phyloP scores from a whole-genome alignment of 2,888 invertebrate genomes.

The Schizaphis graminum region DNA sequence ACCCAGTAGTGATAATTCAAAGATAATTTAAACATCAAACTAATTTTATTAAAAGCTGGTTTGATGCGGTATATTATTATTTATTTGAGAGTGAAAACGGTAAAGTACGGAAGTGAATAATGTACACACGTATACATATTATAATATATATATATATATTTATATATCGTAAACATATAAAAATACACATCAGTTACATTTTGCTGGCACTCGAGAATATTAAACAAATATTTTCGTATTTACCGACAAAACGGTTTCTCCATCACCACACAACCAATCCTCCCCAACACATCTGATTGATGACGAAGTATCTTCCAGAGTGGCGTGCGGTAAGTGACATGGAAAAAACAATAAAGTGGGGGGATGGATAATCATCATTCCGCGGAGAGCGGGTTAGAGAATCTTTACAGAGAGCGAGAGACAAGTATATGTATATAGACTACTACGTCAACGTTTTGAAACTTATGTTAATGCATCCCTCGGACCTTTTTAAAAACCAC shows the following conservation, averaged over 20 bases:
- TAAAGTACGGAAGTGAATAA: not conserved
- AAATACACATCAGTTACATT: not conserved
- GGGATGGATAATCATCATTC: not conserved
- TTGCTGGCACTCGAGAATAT: conserved; percentile 12
- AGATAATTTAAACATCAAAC: no score
- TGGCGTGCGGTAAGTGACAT: conserved; percentile 6
- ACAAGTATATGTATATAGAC: conserved; percentile 16
- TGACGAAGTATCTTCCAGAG: not conserved
- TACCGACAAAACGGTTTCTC: not conserved
- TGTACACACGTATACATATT: not conserved
- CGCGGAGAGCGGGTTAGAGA: not conserved
- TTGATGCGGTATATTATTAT: not conserved
- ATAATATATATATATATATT: not conserved
- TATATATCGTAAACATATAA: no score
- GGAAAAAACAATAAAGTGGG: conserved; percentile 3
- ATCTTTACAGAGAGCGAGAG: not conserved
- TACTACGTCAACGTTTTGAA: not conserved
- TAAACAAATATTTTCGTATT: conserved; percentile 35
- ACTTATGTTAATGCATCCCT: conserved; percentile 59
- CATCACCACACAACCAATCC: not conserved
- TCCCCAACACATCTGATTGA: conserved; percentile 18
- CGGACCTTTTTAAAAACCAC: conserved; percentile 57
- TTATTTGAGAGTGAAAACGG: not conserved
- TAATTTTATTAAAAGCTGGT: not conserved
- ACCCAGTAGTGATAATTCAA: not conserved